phyloP scores from a whole-genome alignment of 1,140 invertebrate species.

The Potamilus streckersoni region DNA sequence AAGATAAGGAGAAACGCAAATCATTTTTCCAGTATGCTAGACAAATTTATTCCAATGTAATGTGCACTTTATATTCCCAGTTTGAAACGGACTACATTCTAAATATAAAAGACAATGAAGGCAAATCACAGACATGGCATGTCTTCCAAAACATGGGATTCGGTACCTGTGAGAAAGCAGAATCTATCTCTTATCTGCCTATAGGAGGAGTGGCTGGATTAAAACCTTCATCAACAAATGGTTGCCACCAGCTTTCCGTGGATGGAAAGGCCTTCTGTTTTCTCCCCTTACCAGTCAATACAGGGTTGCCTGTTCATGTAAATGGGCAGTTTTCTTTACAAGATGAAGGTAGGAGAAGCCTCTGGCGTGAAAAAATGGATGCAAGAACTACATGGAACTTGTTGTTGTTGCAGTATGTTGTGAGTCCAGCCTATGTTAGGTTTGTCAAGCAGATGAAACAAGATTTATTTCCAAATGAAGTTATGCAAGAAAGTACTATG shows the following conservation, averaged over 20 bases:
- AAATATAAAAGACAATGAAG: constrained; percentile 26
- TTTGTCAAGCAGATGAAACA: constrained; percentile 13
- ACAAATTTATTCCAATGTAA: background rate
- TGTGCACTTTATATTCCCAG: constrained; percentile 5
- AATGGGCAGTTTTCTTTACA: constrained; percentile 60
- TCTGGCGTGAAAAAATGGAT: constrained; percentile 36
- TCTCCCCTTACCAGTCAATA: constrained; percentile 52
- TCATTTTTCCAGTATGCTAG: constrained; percentile 23
- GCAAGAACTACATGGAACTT: constrained; percentile 49
- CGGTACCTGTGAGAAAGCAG: constrained; percentile 4
- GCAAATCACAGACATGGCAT: constrained; percentile 21
- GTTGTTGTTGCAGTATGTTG: constrained; percentile 28
- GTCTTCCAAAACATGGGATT: constrained; percentile 47
- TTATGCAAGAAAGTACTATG: background rate
- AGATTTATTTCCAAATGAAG: background rate
- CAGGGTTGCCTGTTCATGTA: constrained; percentile 52
- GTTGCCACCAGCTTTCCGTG: background rate
- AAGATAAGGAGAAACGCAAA: constrained; percentile 12
- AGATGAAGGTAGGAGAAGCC: constrained; percentile 44
- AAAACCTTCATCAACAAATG: background rate
- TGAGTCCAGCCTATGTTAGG: constrained; percentile 37
- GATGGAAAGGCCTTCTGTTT: constrained; percentile 54
- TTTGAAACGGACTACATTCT: background rate
- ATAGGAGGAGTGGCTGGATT: constrained; percentile 54
- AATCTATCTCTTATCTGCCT: constrained; percentile 47